These are phyloP conservation scores for Cheilosia variabilis DNA, from an alignment of 2,888 invertebrate genomes.

Conservation along the genomic window DNA sequence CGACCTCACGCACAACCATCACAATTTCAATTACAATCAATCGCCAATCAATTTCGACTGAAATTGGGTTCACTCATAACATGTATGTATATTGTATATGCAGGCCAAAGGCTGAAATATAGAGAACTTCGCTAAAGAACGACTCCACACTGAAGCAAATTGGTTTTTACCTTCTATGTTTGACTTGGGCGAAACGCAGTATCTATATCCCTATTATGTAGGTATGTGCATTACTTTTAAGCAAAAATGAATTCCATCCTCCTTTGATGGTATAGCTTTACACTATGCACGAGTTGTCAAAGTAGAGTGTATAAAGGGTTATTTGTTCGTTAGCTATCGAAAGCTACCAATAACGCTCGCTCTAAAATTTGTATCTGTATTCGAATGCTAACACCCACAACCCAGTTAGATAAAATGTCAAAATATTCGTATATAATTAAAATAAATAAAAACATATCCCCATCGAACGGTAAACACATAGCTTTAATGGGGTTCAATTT, in stretches of 20 bases:
- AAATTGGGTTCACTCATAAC: slow-evolving; percentile 28
- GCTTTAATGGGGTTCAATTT: slow-evolving; percentile 12
- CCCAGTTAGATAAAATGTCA: too few species aligned
- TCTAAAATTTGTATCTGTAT: too few species aligned
- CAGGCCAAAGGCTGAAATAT: background rate
- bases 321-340: too few species aligned
- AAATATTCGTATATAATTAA: too few species aligned
- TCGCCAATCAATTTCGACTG: slow-evolving; percentile 36
- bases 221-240: background rate
- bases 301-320: background rate
- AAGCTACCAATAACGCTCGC: too few species aligned
- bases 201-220: background rate
- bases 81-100: background rate
- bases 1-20: slow-evolving; percentile 1
- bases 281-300: background rate
- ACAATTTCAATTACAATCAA: slow-evolving; percentile 47
- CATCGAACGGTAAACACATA: slow-evolving; percentile 6
- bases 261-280: background rate
- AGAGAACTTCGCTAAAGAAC: background rate
- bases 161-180: background rate
- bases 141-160: background rate
- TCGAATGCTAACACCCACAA: too few species aligned
- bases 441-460: background rate
- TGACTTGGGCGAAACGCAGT: background rate
- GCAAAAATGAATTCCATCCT: background rate